Evolutionary conservation across 2,113 vertebrate species (phyloP).

Genomic region (cattle (Bos taurus)): ARS-UCD2.0 NC_037330.1:77678501-77679000

Average conservation of each 20-base stretch:
- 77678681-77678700: neutral
- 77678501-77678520: neutral
- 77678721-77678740: neutral
- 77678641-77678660: neutral
- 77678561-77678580: neutral
- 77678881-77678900: neutral
- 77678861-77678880: neutral
- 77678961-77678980: neutral
- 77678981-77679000: neutral
- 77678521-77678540: neutral
- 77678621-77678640: neutral
- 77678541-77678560: neutral
- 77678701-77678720: neutral
- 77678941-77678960: neutral
- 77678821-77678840: neutral
- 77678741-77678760: neutral
- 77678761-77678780: neutral
- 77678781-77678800: neutral
- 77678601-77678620: neutral
- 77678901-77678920: neutral
- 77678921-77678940: neutral
- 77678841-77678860: neutral
- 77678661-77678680: neutral
- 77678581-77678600: neutral
- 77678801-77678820: neutral